Base-by-base conservation (phyloP, 2,888 invertebrate species). In the Cephalotes varians region DNA sequence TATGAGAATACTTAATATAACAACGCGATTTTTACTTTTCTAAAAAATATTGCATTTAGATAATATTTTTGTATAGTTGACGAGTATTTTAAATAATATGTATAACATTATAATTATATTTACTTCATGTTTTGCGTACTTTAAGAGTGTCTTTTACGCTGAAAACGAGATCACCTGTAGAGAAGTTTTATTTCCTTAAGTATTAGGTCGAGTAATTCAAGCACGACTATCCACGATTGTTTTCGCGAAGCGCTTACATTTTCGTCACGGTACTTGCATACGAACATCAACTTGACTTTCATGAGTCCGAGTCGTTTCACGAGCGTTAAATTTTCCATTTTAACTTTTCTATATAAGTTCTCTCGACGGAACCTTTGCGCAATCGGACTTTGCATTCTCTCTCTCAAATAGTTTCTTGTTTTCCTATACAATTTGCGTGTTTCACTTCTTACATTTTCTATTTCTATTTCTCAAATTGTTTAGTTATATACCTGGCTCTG, bases 241-340 rank as follows among this genome's bases (percentile, higher is more conserved):
- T 67, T 77, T 51, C 60, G 49, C 40, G 31, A 34, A 65, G 49
- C 34, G 76, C 79, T 85, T 82, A 72, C 76, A 82, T 67, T 81
- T 74, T 71, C 82, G 72, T 76, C 31, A 58, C n/a, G 77, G 64
- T 74, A 44, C 85, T 81, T 72, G 81, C 56, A 49, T 83, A 82
- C 83, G 80, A 84, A 73, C 81, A 21, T 74, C 73, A 80, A 62
- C 79, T 86, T 85, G 90, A 90, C 90, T 90, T 90, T 88, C 88
- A 85, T 81, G 86, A 90, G 82, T 69, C 81, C 37, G 81, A 84
- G 73, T 77, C 84, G 67, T 77, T 81, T 56, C 60, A 10, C 72
- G 64, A 76, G n/a, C 67, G 85, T 82, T 83, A 87, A 90, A 86
- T 90, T 88, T 83, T 81, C 72, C 85, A 72, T 65, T 64, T 10